phyloP scores from a whole-genome alignment of 2,797 vertebrate species.

The Naso thynnoides region DNA sequence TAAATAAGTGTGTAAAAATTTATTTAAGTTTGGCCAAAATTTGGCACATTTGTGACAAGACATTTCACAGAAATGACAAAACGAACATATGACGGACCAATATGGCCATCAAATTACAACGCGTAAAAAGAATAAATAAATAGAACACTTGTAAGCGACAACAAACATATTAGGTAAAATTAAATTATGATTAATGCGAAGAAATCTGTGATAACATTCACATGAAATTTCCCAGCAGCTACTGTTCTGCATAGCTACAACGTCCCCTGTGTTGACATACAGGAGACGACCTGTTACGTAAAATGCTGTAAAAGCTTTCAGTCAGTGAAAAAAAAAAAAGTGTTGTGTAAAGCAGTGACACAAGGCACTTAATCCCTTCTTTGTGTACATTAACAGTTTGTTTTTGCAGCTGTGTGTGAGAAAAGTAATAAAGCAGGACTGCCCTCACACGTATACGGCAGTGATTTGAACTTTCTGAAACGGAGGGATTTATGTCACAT shows the following conservation, averaged over 20 bases:
- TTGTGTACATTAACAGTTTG: neutral
- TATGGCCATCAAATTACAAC: conserved; percentile 87
- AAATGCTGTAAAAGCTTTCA: conserved; percentile 51
- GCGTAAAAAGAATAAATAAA: conserved; percentile 90
- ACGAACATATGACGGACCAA: conserved; percentile 88
- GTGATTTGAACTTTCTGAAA: conserved; percentile 4
- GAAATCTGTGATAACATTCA: conserved; percentile 18
- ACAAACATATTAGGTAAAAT: conserved; percentile 66
- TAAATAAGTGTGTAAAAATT: conserved; percentile 75
- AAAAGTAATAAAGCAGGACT: conserved; percentile 18
- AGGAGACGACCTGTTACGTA: conserved; percentile 27
- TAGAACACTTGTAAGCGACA: conserved; percentile 56
- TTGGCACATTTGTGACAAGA: conserved; percentile 81
- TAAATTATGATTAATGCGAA: conserved; percentile 62
- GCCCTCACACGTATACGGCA: conserved; percentile 23
- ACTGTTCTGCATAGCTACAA: conserved; percentile 31
- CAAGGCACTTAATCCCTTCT: conserved; percentile 28
- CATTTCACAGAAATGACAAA: conserved; percentile 95
- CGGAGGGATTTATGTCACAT: neutral
- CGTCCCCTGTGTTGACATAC: conserved; percentile 15
- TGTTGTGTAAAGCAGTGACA: neutral
- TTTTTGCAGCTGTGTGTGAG: neutral
- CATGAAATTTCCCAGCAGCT: conserved; percentile 44
- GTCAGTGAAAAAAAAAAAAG: conserved; percentile 32
- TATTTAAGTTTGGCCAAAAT: conserved; percentile 87